A percentile compares a stretch with the other conserved stretches of the same genome.
phyloP scores from a whole-genome alignment of 1,140 invertebrate genomes.

The Nasonia longicornis region DNA sequence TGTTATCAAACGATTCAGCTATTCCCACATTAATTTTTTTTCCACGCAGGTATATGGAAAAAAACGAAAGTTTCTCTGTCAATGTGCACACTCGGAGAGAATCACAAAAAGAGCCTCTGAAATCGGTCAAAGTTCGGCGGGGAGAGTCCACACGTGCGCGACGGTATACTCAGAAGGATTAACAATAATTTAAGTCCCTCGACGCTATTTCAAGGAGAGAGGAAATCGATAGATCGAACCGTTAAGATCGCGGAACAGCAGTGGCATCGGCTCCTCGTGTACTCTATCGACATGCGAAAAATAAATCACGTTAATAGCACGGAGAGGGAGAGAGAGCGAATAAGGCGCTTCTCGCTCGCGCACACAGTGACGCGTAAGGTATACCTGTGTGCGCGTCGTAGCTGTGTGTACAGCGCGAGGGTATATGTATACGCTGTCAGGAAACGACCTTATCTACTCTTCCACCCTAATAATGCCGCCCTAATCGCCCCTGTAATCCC shows the following conservation, averaged over 20 bases:
- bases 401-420: neutral
- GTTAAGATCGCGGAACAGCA: slow-evolving; percentile 50
- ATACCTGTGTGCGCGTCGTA: neutral
- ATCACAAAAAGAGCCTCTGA: neutral
- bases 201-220: neutral
- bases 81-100: no score
- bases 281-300: slow-evolving; percentile 53
- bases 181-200: slow-evolving; percentile 51
- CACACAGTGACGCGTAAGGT: neutral
- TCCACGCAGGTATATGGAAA: no score
- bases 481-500: slow-evolving; percentile 59
- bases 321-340: slow-evolving; percentile 8
- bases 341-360: neutral
- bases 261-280: neutral
- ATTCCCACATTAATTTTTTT: no score
- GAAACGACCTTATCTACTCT: slow-evolving; percentile 60
- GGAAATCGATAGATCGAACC: slow-evolving; percentile 52
- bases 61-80: neutral
- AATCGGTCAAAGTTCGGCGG: neutral
- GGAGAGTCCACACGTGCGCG: neutral
- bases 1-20: no score
- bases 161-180: slow-evolving; percentile 1
- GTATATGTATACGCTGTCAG: slow-evolving; percentile 46
- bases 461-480: slow-evolving; percentile 59
- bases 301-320: slow-evolving; percentile 58